Conservation (phyloP, 2,113 vertebrate genomes). For the Setophaga petechia region DNA sequence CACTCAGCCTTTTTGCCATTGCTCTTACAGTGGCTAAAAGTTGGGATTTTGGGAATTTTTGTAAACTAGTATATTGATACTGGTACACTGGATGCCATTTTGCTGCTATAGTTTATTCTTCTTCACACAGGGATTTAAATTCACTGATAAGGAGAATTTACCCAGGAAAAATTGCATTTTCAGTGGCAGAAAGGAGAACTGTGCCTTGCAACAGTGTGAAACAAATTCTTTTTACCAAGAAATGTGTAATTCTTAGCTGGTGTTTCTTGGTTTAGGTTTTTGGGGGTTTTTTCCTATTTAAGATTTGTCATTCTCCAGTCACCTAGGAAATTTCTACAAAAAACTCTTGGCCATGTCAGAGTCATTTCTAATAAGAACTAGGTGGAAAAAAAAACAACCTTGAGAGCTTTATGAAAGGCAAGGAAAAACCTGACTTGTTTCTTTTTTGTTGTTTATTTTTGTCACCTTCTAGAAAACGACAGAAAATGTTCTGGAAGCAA, state of each 20-base stretch:
- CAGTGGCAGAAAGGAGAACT: background rate
- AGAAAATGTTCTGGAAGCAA: background rate
- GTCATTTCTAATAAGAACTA: background rate
- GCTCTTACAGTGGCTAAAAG: background rate
- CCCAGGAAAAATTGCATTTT: background rate
- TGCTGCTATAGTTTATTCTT: background rate
- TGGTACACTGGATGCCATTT: background rate
- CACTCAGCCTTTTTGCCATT: background rate
- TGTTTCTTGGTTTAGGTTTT: background rate
- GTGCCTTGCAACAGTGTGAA: background rate
- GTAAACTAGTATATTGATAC: background rate
- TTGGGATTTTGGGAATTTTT: background rate
- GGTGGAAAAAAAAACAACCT: background rate
- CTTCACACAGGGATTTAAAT: background rate
- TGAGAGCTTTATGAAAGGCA: background rate
- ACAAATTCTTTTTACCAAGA: background rate
- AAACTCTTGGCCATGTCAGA: background rate
- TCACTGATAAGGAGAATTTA: background rate
- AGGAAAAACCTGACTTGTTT: background rate
- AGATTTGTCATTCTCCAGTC: conserved; percentile 3
- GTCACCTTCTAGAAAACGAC: background rate
- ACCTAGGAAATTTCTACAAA: conserved; percentile 1
- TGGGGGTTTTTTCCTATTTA: background rate
- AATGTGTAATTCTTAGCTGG: background rate
- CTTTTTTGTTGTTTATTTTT: background rate